Evolutionary conservation across 64 coral and sea anemone genomes (phyloP), one percentile per base, ranked within the genome.

Genomic region (Montipora foliosa): DNA sequence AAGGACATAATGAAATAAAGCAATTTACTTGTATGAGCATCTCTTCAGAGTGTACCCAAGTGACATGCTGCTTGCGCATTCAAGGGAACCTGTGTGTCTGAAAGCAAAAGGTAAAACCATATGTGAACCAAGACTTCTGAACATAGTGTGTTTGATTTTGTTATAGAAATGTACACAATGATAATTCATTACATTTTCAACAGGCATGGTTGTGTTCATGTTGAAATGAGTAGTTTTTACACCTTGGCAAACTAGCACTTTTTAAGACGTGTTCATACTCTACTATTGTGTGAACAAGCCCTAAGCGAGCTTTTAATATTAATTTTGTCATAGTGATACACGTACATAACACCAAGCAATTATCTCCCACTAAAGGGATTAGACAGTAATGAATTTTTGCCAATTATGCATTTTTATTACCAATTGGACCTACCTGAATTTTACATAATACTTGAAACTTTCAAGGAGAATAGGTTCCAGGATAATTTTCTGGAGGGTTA

Each of bases 401-500:
- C 44, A 75, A 24, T 75, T 45, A 55, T 55, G 52, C 52, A 55
- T 59, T 8, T 51, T 16, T 81, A 81, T 49, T 49, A 66, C 9
- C 4, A 58, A 82, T 59, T 60, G 21, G 49, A 0, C 20, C 2
- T 89, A 89, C 87, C 87, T 89, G 70, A 89, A 89, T n/a, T 72
- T 67, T 17, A 76, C 49, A 64, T 64, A 64, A 16, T 64, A 64
- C 60, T 64, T 64, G 9, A 64, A 16, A 64, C 60, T 64, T 11
- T 89, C 70, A 77, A 89, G 87, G 4, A 89, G 74, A 17, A 47
- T 76, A 4, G 87, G 72, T 19, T 51, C 72, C 6, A 89, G 72
- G 51, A 89, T 75, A 17, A 89, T 37, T 67, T 88, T 74, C 67
- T 89, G 87, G 37, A 89, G 87, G n/a, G 67, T 17, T 46, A n/a